Evolutionary conservation across 1,140 invertebrate species (phyloP), one percentile per base, ranked within the genome.

Genomic region (Rhopalosiphum maidis): DNA sequence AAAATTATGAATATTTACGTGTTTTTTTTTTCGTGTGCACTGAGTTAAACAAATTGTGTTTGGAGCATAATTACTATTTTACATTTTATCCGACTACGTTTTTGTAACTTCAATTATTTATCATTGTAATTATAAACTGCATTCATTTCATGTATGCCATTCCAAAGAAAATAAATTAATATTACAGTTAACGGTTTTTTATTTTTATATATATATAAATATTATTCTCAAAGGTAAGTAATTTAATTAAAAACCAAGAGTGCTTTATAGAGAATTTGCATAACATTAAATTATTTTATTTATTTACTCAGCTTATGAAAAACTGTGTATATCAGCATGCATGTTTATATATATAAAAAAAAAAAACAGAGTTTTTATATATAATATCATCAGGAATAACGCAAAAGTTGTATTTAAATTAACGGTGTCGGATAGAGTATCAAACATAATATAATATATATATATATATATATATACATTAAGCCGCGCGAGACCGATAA

Each of bases 91-190:
- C 22, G 8, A 83, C 35, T 83, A 35, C 77, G 8, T 37, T 83
- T 37, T 83, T 83, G n/a, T 83, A 83, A 77, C 60, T n/a, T 77
- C n/a, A 77, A 77, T 37, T 83, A 83, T 37, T 83, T 83, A 37
- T 37, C 77, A 83, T 83, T 83, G 22, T 83, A 83, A 83, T 83
- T 83, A 37, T 83, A 83, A 83, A 83, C 77, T 35, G 22, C 77
- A 83, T 37, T 83, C 77, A 37, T 37, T 37, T 37, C 35, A 83
- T 83, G 7, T 83, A 37, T 37, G 35, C 35, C 18, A 35, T 83
- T 83, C 77, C 77, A 37, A 83, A 83, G 77, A 83, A 83, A 83
- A 83, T 83, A 83, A 83, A 83, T 83, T 37, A 83, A 83, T 37
- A 83, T 83, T 37, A 37, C 77, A 83, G 22, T 83, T 37, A 37